A percentile compares a stretch with the other conserved stretches of the same genome.
Evolutionary conservation across 2,113 vertebrate genomes (phyloP).

Genomic region (Cyanocitta stelleri): DNA sequence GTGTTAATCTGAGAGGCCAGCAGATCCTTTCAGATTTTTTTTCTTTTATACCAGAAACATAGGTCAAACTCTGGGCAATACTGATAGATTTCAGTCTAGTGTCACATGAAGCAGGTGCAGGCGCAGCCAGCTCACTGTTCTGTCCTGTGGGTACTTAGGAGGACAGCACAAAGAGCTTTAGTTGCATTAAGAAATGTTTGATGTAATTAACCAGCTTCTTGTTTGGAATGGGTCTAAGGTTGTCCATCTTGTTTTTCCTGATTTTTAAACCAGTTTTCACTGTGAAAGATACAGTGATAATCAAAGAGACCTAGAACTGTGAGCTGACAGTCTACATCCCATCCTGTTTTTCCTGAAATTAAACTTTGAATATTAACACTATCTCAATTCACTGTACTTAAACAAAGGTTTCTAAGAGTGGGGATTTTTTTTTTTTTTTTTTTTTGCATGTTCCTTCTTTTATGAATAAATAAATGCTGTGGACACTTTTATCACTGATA

Average conservation of each 20-base stretch:
- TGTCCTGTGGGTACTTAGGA: not conserved
- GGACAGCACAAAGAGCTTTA: not conserved
- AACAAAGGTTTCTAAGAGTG: not conserved
- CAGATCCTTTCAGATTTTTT: not conserved
- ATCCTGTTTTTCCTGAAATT: not conserved
- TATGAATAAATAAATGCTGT: not conserved
- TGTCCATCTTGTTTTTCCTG: not conserved
- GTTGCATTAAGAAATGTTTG: not conserved
- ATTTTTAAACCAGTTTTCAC: not conserved
- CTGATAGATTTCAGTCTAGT: not conserved
- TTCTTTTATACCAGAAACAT: not conserved
- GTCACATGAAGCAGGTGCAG: not conserved
- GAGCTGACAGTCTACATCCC: not conserved
- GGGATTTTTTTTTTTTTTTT: accelerated
- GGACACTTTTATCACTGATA: not conserved
- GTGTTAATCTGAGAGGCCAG: not conserved
- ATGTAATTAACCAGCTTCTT: not conserved
- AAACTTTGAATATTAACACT: not conserved
- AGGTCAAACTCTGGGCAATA: not conserved
- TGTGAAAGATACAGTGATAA: not conserved
- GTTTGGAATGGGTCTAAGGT: not conserved
- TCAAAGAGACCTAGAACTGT: not conserved
- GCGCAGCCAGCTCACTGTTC: not conserved
- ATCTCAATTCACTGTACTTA: not conserved
- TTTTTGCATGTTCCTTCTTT: not conserved